Percentiles rank a stretch among this genome's conserved stretches.
phyloP scores from a whole-genome alignment of 2,113 vertebrate species.

The Recurvirostra avosetta region DNA sequence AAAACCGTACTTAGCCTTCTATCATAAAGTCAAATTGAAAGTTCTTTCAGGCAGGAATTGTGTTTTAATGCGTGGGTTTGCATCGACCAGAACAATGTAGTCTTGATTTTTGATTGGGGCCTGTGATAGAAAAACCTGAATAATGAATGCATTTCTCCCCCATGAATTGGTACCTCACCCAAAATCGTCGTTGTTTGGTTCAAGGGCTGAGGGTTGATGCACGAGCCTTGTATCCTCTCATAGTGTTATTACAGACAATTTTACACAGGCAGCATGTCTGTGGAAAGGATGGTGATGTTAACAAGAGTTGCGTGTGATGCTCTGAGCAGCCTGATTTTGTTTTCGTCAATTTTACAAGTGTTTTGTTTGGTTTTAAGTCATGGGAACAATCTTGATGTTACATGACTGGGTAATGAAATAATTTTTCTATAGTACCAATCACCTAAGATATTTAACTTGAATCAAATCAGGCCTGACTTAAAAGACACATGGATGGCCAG shows the following conservation, averaged over 20 bases:
- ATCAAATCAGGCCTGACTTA: neutral
- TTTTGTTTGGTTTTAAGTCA: neutral
- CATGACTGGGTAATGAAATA: neutral
- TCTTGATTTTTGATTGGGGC: conserved; percentile 1
- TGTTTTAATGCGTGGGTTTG: neutral
- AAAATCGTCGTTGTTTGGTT: neutral
- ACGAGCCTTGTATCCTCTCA: neutral
- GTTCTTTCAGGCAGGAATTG: neutral
- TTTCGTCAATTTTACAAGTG: neutral
- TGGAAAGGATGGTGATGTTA: neutral
- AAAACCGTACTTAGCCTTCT: neutral
- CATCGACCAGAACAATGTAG: neutral
- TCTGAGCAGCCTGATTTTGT: neutral
- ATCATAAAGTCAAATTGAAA: neutral
- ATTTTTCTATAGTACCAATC: neutral
- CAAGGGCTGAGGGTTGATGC: neutral
- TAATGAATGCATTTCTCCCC: neutral
- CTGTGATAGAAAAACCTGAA: neutral
- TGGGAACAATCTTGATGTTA: neutral
- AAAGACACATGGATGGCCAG: neutral
- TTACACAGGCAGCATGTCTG: fast-evolving
- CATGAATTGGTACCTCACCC: neutral
- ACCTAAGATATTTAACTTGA: neutral
- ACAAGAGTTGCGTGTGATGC: neutral
- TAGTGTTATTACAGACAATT: neutral